Base-by-base conservation (phyloP, 2,888 invertebrate species). In the Pardosa pseudoannulata region DNA sequence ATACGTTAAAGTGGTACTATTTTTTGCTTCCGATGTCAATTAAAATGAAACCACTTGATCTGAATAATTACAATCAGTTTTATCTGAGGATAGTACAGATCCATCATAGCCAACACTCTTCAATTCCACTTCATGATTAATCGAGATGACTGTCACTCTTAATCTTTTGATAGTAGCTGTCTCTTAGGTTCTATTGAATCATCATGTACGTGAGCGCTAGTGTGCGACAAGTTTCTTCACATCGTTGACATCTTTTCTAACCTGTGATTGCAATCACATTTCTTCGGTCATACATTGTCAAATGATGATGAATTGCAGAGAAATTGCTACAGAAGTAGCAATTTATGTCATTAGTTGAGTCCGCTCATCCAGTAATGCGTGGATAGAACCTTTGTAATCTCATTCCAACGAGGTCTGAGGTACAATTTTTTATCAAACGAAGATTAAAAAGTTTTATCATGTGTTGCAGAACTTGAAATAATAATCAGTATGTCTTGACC, bases 331-430 rank as follows among this genome's bases (percentile, higher is more conserved):
- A 65, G 31, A 65, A 65, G 28, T 31, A 65, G 29, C 31, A 65
- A 65, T 65, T 65, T 65, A 29, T 29, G 29, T 65, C 29, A 65
- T 65, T 65, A 28, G 64, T 65, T 29, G 64, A 29, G 29, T 65
- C 64, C 13, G 11, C 28, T 65, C 31, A 31, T 65, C 64, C 29
- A 29, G 19, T 65, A 29, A 65, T 65, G 28, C 64, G 64, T 65
- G 64, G 29, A 65, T 11, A 65, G 13, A 16, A 3, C 29, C 31
- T 1, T 65, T 29, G 29, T 65, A 65, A 13, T 29, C 28, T 65
- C 13, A 29, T 31, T 65, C 1, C 64, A 11, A 46, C 64, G 29
- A 16, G 64, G n/a, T 29, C 16, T 29, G 11, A 29, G 23, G 29
- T 16, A 16, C 41, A 5, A 2, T 46, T 46, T 46, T 46, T 46